Conservation (phyloP, 2,113 vertebrate genomes). For the Nipponia nippon region DNA sequence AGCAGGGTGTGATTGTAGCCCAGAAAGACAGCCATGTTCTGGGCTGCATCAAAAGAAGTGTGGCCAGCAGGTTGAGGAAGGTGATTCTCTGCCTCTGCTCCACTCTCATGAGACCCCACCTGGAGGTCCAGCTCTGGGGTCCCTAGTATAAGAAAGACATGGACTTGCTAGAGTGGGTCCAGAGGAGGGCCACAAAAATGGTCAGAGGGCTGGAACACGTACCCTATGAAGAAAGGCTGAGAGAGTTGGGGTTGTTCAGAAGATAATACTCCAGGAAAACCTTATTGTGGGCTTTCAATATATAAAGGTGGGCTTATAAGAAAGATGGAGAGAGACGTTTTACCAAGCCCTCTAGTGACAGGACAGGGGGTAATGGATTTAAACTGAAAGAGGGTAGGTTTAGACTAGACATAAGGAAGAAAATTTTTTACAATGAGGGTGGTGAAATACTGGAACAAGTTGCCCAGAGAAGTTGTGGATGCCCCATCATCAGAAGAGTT, state of each 20-base stretch:
- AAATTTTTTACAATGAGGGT: background rate
- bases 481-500: background rate
- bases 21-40: background rate
- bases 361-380: background rate
- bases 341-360: background rate
- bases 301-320: background rate
- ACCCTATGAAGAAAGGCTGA: background rate
- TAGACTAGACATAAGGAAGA: too few species aligned
- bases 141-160: background rate
- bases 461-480: background rate
- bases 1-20: fast-evolving
- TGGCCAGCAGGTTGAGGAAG: background rate
- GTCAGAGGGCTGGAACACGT: background rate
- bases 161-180: background rate
- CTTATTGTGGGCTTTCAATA: background rate
- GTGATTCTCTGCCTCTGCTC: background rate
- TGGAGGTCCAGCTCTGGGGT: background rate
- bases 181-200: background rate
- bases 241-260: background rate
- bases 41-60: background rate
- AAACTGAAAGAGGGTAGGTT: background rate
- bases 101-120: fast-evolving
- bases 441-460: background rate
- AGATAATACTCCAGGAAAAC: background rate
- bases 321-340: background rate